phyloP scores from a whole-genome alignment of 2,797 vertebrate genomes.

The Manis pentadactyla region DNA sequence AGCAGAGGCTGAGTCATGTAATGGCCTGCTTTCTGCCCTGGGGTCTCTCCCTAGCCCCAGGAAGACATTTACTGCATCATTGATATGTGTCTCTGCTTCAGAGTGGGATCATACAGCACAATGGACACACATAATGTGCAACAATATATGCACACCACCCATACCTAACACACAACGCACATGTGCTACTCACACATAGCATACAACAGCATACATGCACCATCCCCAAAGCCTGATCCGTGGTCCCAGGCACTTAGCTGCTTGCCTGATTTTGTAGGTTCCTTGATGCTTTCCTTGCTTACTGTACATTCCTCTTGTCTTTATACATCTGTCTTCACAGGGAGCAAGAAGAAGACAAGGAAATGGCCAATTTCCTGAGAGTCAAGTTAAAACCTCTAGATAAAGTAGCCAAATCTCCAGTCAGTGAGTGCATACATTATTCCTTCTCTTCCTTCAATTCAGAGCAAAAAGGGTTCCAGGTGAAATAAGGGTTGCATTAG shows the following conservation, averaged over 20 bases:
- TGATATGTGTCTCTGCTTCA: neutral
- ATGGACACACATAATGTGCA: neutral
- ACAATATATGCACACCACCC: neutral
- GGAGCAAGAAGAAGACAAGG: slow-evolving; percentile 98
- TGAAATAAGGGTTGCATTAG: neutral
- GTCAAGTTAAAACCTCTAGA: slow-evolving; percentile 96
- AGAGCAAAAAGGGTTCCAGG: neutral
- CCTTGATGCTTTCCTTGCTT: neutral
- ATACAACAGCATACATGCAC: neutral
- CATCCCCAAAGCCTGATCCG: rapidly evolving
- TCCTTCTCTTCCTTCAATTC: neutral
- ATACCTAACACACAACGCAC: neutral
- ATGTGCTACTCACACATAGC: neutral
- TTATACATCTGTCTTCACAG: slow-evolving; percentile 83
- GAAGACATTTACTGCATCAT: neutral
- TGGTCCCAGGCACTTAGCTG: neutral
- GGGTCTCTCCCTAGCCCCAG: neutral
- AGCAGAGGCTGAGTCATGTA: neutral
- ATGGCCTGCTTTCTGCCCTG: neutral
- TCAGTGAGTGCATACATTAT: slow-evolving; percentile 89
- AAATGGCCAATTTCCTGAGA: slow-evolving; percentile 97
- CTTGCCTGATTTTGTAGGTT: neutral
- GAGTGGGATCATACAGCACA: neutral
- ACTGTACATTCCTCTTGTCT: neutral
- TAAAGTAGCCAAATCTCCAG: slow-evolving; percentile 91